These are phyloP conservation scores for Acanthosepion lycidas DNA, from an alignment of 2,888 invertebrate species.

Conservation along the genomic window DNA sequence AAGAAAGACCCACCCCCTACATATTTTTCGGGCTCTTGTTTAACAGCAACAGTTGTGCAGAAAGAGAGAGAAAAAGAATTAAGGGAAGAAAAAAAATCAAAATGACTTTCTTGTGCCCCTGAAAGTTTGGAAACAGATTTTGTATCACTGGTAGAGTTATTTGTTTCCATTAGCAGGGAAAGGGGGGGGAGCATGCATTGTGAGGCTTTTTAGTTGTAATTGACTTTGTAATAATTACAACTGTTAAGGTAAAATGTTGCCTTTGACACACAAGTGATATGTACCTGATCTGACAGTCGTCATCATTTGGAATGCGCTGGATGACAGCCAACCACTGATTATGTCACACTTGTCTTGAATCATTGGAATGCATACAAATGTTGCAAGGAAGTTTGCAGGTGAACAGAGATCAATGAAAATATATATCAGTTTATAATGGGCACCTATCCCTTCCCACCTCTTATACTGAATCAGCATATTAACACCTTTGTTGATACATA, in stretches of 20 bases:
- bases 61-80: background rate
- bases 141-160: background rate
- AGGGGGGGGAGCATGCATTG: background rate
- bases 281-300: slow-evolving; percentile 4
- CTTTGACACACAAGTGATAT: background rate
- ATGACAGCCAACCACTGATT: background rate
- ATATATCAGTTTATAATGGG: background rate
- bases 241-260: background rate
- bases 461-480: background rate
- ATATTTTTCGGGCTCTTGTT: background rate
- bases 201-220: background rate
- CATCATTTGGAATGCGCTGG: background rate
- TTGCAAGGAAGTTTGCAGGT: slow-evolving; percentile 36
- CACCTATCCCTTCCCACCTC: background rate
- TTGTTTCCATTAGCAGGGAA: background rate
- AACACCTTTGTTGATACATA: background rate
- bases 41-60: background rate
- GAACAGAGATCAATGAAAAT: slow-evolving; percentile 37
- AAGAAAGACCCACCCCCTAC: background rate
- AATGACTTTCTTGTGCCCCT: background rate
- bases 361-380: slow-evolving; percentile 38
- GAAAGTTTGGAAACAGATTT: background rate
- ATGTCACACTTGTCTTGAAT: slow-evolving; percentile 7
- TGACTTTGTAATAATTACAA: background rate
- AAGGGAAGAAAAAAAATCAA: background rate